phyloP scores from a whole-genome alignment of 2,888 invertebrate genomes.

The Mantis religiosa region DNA sequence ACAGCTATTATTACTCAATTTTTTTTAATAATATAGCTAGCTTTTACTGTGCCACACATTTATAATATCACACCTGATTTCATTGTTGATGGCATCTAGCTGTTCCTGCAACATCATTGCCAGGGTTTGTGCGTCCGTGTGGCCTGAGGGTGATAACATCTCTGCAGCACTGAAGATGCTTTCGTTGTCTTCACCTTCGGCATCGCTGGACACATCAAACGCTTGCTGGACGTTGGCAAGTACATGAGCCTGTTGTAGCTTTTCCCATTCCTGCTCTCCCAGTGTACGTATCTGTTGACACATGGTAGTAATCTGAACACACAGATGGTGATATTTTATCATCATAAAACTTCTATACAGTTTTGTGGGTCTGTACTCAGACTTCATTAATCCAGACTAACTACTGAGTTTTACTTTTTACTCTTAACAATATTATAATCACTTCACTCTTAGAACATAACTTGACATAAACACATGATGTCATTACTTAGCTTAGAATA shows the following conservation, averaged over 20 bases:
- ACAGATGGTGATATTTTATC: neutral
- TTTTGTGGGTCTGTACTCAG: too few relatives aligned
- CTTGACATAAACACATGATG: too few relatives aligned
- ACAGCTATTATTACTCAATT: too few relatives aligned
- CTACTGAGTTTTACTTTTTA: too few relatives aligned
- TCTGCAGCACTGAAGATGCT: conserved; percentile 70
- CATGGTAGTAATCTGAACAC: conserved; percentile 3
- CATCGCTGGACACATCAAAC: conserved; percentile 84
- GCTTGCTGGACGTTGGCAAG: conserved; percentile 89
- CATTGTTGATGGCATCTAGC: conserved; percentile 98
- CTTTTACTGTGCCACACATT: neutral
- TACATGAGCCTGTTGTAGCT: conserved; percentile 86
- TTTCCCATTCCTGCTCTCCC: conserved; percentile 82
- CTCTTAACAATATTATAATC: too few relatives aligned
- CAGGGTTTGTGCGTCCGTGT: conserved; percentile 92
- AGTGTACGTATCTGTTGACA: conserved; percentile 42
- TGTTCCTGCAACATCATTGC: conserved; percentile 99
- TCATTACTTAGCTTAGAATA: too few relatives aligned
- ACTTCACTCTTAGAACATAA: too few relatives aligned
- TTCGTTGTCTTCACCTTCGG: conserved; percentile 74
- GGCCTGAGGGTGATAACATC: conserved; percentile 62
- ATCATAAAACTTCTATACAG: neutral
- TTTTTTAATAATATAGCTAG: too few relatives aligned
- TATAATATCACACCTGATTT: conserved; percentile 63
- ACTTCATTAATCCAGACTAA: too few relatives aligned